Evolutionary conservation across 2,888 invertebrate species (phyloP), one percentile per base, ranked within the genome.

Genomic region (Dolichomitus sp.): DNA sequence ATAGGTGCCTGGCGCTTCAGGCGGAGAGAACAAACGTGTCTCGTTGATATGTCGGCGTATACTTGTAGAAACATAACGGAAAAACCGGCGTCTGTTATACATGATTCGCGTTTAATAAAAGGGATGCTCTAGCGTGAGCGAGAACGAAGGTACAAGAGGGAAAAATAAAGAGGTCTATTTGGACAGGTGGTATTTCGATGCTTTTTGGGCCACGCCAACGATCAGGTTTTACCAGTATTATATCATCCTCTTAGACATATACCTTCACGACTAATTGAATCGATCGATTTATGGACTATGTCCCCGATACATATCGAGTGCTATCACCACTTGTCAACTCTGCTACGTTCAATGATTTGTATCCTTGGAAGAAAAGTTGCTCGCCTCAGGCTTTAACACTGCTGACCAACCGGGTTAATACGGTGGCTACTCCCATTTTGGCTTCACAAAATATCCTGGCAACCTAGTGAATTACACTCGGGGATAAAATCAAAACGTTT

Each of bases 401-500:
- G 12, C 9, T 4, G 4, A 12, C 45, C n/a, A 9, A 37, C 2
- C 17, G 73, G 37, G 48, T 33, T 30, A 14, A 19, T 37, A 42
- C 50, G 23, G 74, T 59, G 19, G 27, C 30, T 70, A 42, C 52
- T 63, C 61, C 42, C 19, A 63, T 78, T 76, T 61, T 61, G 27
- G 42, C 9, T 68, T 52, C 52, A 45, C 50, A 45, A 50, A 66
- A 70, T 75, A 76, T 59, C 52, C 27, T 17, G 69, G 57, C 73
- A 84, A 84, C 80, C 80, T 54, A 65, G 76, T 80, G 80, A 84
- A 82, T 82, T 77, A 81, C 81, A 70, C 59, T 63, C 19, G 70
- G 69, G 74, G 48, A 82, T 80, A 80, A 79, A 80, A 79, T 74
- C 78, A 70, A 84, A 84, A 75, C 75, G 81, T 76, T 84, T 69